Evolutionary conservation across 2,888 invertebrate species (phyloP), one percentile per base, ranked within the genome.

Genomic region (Pecten maximus): DNA sequence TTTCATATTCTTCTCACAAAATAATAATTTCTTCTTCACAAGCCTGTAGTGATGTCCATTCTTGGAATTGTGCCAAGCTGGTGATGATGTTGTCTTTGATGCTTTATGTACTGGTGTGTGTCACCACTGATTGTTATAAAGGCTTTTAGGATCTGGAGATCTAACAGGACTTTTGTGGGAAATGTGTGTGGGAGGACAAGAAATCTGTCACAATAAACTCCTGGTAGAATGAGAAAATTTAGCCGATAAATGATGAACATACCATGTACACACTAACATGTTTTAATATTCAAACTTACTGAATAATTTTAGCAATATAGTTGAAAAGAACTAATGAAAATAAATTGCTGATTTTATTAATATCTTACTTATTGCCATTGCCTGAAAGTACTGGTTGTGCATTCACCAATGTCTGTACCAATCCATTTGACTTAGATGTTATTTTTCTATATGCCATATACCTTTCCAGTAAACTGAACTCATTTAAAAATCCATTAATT

Each of bases 1-100:
- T 74, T 74, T 74, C 74, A 74, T 35, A 74, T 74, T 74, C 74
- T 74, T 74, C 54, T 74, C 74, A 74, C 74, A 74, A 35, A 74
- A 8, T 74, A 10, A 16, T 35, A 28, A 35, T 74, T 74, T 74
- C 74, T 74, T 44, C 8, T 12, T 15, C 74, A 28, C 35, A 28
- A 28, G 35, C 8, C 35, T 35, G 28, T 0, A 28, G 28, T 8
- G 74, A 74, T 74, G 10, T 74, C 35, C 35, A 35, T 2, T 28
- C 35, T 28, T 74, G 74, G 74, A 74, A 35, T 74, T 35, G 8
- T 28, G 74, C 74, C 74, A 74, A 16, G 74, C 10, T 74, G 35
- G 74, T 35, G 35, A 74, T 74, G 74, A 74, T 74, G 16, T 35
- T 35, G 28, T 28, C 74, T 74, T 74, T 74, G 74, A 35, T 74